These are phyloP conservation scores for Falco berigora DNA, from an alignment of 2,797 vertebrate species.

Conservation along the genomic window DNA sequence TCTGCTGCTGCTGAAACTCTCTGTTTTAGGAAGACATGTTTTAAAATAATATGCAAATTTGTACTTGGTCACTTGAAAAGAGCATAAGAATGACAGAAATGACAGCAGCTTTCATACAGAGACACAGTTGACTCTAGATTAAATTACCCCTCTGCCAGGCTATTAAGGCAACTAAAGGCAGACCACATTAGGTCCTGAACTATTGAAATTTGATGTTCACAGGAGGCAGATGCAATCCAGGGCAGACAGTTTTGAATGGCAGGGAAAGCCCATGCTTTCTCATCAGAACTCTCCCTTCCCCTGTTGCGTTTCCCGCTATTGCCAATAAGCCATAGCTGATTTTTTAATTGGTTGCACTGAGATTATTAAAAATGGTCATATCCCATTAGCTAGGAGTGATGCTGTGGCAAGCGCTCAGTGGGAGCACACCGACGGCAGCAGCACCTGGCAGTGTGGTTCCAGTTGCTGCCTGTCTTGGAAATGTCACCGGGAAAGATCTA, in stretches of 20 bases:
- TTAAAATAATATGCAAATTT: neutral
- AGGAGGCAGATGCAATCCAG: neutral
- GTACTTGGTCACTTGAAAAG: neutral
- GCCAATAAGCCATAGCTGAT: neutral
- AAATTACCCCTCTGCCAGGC: neutral
- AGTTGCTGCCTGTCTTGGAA: conserved; percentile 4
- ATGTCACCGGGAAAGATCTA: neutral
- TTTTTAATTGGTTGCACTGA: neutral
- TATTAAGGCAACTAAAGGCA: neutral
- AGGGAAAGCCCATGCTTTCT: neutral
- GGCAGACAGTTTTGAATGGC: neutral
- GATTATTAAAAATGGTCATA: neutral
- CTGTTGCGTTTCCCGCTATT: neutral
- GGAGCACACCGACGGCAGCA: neutral
- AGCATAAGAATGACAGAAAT: neutral
- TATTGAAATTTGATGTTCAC: neutral
- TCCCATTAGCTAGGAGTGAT: neutral
- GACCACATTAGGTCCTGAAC: neutral
- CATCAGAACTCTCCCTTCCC: neutral
- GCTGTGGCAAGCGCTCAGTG: neutral
- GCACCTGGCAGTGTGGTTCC: conserved; percentile 1
- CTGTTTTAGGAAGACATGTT: neutral
- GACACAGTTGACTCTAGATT: neutral
- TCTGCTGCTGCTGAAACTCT: neutral
- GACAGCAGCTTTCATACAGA: neutral